Base-by-base conservation (phyloP, 2,113 vertebrate species). In the Columba janthina region DNA sequence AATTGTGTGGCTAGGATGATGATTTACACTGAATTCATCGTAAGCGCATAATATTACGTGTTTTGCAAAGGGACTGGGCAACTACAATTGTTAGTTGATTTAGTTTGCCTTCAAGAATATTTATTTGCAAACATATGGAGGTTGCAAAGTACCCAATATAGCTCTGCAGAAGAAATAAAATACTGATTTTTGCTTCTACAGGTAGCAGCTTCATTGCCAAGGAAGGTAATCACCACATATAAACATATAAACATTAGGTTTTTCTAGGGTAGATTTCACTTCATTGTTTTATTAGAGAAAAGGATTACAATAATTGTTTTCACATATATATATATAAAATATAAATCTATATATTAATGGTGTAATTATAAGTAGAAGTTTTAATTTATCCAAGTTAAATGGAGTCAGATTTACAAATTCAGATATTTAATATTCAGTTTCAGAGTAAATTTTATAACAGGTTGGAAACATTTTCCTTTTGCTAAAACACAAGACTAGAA, bases 1-100 rank as follows among this genome's bases (percentile, higher is more conserved):
- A 96, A 95, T 91, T 97, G 58, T 93, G 93, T 79, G 81, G 75
- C 92, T 83, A 77, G 92, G 92, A 92, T 92, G 90, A 90, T 93
- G 90, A 92, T 96, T 97, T 96, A 92, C 75, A 62, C 83, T 56
- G 78, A 94, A 93, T 89, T 96, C 56, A 87, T 94, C 77, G 73
- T 93, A 94, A 95, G 95, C 84, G 88, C 65, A 73, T 93, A 92
- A 80, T 91, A 46, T 46, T 46, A 46, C 18, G 60, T 73, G 78
- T 96, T 95, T 96, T 95, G 72, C 58, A 85, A 69, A 91, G 60
- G 46, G 22, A 42, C n/a, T 42, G 46, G 58, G 31, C 73, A 65
- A 18, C 56, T 79, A 78, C 64, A 61, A 51, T 48, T 54, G 31
- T 87, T 87, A 74, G 48, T 69, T 93, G 85, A 42, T 90, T 80